phyloP scores from a whole-genome alignment of 2,113 vertebrate genomes.

The Genyomyrus donnyi region DNA sequence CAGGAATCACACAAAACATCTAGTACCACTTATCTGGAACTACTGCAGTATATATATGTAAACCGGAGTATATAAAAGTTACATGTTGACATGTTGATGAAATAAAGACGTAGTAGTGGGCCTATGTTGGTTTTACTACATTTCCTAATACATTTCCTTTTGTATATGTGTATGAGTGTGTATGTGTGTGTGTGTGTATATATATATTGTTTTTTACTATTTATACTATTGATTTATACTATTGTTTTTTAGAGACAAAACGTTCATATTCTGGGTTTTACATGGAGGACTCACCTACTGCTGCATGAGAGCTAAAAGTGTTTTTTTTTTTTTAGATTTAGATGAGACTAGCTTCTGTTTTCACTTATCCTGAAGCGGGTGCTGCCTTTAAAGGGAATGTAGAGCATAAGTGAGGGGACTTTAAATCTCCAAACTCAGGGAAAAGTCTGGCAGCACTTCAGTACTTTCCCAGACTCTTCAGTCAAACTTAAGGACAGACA shows the following conservation, averaged over 20 bases:
- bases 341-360: neutral
- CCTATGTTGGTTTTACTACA: neutral
- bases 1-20: neutral
- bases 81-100: neutral
- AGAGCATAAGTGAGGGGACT: neutral
- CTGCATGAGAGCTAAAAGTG: neutral
- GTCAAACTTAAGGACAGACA: neutral
- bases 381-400: neutral
- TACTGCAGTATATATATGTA: neutral
- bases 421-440: neutral
- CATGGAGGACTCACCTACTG: neutral
- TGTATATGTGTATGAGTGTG: too few relatives aligned
- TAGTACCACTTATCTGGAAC: neutral
- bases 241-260: too few relatives aligned
- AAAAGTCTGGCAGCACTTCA: neutral
- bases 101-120: neutral
- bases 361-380: neutral
- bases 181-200: too few relatives aligned
- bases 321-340: neutral
- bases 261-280: neutral
- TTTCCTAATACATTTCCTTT: neutral
- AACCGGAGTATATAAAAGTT: neutral
- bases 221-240: too few relatives aligned
- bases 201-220: too few relatives aligned
- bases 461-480: neutral